These are phyloP conservation scores for Gorsachius magnificus DNA, from an alignment of 2,797 vertebrate genomes.

Conservation along the genomic window DNA sequence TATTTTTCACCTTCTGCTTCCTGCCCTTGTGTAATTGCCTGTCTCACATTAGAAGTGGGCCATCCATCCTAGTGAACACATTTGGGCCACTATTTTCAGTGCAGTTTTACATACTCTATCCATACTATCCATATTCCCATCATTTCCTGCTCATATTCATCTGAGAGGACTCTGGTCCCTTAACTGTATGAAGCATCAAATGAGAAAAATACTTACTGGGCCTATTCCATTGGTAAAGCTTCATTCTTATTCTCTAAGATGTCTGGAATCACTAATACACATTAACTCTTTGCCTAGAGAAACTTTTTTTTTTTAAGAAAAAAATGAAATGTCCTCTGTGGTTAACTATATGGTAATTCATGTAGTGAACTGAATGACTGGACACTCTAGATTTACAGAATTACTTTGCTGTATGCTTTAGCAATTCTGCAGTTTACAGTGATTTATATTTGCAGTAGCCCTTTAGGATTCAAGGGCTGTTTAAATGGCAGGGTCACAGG, in stretches of 20 bases:
- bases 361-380: not conserved
- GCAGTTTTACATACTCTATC: not conserved
- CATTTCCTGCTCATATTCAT: not conserved
- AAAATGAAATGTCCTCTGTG: not conserved
- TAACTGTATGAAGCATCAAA: not conserved
- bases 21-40: not conserved
- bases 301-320: not conserved
- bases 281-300: not conserved
- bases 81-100: not conserved
- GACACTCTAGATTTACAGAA: not conserved
- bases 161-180: not conserved
- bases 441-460: not conserved
- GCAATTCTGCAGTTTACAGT: not conserved
- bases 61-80: not conserved
- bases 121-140: not conserved
- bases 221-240: not conserved
- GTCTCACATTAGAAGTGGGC: not conserved
- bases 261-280: not conserved
- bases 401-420: not conserved
- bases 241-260: not conserved
- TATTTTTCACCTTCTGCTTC: conserved; percentile 12
- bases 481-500: not conserved
- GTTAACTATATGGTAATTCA: not conserved
- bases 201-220: not conserved
- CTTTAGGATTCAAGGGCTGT: not conserved